A percentile compares a stretch with the other conserved stretches of the same genome.
Conservation (phyloP, 2,113 vertebrate species). For the Tetraodon nigroviridis region DNA sequence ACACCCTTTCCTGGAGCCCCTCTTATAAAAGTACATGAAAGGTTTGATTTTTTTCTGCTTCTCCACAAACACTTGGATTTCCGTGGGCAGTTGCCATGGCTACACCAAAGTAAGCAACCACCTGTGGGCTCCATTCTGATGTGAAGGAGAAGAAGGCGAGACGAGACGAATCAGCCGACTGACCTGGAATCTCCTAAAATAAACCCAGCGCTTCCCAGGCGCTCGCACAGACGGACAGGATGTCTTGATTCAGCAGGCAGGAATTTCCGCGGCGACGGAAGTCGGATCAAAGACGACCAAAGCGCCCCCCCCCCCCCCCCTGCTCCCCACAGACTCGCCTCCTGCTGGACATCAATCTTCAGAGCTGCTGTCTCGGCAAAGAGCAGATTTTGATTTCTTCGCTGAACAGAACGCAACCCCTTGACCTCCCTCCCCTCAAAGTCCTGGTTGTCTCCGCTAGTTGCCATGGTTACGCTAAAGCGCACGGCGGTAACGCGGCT, state of each 20-base stretch:
- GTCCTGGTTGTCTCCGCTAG: slow-evolving; percentile 60
- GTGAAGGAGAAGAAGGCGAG: slow-evolving; percentile 35
- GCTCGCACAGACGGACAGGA: slow-evolving; percentile 17
- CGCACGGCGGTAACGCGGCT: slow-evolving; percentile 12
- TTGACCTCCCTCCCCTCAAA: slow-evolving; percentile 59
- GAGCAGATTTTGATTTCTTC: slow-evolving; percentile 63
- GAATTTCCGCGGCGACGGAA: not conserved
- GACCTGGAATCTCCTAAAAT: slow-evolving; percentile 55
- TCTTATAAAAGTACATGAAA: slow-evolving; percentile 53
- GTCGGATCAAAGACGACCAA: slow-evolving; percentile 45
- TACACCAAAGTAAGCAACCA: slow-evolving; percentile 65
- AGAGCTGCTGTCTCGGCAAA: slow-evolving; percentile 62
- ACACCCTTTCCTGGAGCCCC: slow-evolving; percentile 45
- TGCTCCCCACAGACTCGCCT: slow-evolving; percentile 33
- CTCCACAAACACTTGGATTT: slow-evolving; percentile 38
- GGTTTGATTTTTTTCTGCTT: slow-evolving; percentile 27
- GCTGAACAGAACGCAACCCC: slow-evolving; percentile 62
- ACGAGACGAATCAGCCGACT: slow-evolving; percentile 54
- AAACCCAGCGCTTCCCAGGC: slow-evolving; percentile 46
- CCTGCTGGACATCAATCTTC: slow-evolving; percentile 63
- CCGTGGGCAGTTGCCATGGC: slow-evolving; percentile 64
- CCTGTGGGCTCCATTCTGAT: slow-evolving; percentile 68
- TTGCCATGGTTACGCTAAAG: slow-evolving; percentile 69
- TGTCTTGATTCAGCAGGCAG: slow-evolving; percentile 46
- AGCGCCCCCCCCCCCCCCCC: slow-evolving; percentile 23